Percentiles rank a stretch among this genome's conserved stretches.
phyloP scores from a whole-genome alignment of 2,888 invertebrate species.

The Harpalus rufipes region DNA sequence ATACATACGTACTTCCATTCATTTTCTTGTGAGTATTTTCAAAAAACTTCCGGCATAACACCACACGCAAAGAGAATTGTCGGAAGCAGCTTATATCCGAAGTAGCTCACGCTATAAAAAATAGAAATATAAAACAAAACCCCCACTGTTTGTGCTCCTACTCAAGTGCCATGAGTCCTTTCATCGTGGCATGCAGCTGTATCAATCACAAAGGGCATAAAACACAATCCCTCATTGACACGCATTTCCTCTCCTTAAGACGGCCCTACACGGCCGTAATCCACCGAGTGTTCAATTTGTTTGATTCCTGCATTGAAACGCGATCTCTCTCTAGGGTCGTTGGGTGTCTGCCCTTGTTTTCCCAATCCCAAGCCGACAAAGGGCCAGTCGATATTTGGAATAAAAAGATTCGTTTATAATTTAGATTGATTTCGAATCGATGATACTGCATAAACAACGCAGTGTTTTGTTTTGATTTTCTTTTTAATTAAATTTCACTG shows the following conservation, averaged over 20 bases:
- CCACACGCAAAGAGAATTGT: not conserved
- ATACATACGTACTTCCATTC: no score
- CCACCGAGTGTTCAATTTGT: conserved; percentile 41
- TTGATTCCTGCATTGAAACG: conserved; percentile 52
- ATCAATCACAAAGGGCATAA: conserved; percentile 27
- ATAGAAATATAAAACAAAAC: conserved; percentile 26
- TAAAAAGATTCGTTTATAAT: conserved; percentile 55
- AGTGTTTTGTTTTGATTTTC: conserved; percentile 39
- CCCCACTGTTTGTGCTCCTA: not conserved
- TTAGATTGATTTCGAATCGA: conserved; percentile 48
- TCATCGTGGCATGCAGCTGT: not conserved
- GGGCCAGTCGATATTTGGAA: conserved; percentile 38
- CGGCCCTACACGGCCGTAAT: conserved; percentile 34
- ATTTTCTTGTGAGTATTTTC: no score
- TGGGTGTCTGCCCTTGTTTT: conserved; percentile 36
- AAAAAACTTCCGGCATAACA: no score
- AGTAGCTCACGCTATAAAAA: conserved; percentile 32
- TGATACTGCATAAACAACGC: conserved; percentile 40
- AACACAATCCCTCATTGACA: conserved; percentile 47
- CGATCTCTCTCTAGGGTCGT: conserved; percentile 35
- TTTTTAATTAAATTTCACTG: conserved; percentile 48
- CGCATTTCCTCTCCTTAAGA: conserved; percentile 41
- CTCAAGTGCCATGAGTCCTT: not conserved
- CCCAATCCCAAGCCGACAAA: conserved; percentile 33
- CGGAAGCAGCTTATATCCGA: conserved; percentile 10